Evolutionary conservation across 2,888 invertebrate genomes (phyloP), one percentile per base, ranked within the genome.

Genomic region (Loripinus fragilis): DNA sequence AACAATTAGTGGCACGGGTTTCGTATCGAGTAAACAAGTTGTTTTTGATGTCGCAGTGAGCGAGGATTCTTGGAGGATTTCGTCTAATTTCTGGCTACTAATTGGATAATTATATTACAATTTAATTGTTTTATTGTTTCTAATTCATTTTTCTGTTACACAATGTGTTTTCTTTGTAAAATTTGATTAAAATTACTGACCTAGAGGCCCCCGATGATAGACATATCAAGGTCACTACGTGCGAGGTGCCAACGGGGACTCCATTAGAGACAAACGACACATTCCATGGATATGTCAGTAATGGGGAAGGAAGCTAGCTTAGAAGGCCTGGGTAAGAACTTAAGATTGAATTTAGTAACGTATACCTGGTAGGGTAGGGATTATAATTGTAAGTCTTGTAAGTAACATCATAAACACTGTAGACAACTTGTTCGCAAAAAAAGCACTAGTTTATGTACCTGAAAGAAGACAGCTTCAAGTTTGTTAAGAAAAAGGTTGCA

Each of bases 221-320:
- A 60, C 60, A 71, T 64, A 66, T 75, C 79, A 79, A 79, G 75
- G 75, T 75, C 77, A 45, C 33, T 50, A 38, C 30, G 28, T 25
- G n/a, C 35, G 76, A 71, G 80, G 70, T 38, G n/a, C 45, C 25
- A 17, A 15, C 45, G 41, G 80, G 76, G 74, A 70, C 23, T 52
- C n/a, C 25, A 52, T 7, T 52, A 25, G 3, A n/a, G 12, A 25
- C 20, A 15, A n/a, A 52, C 25, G 25, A 52, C 52, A 28, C 23
- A 38, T 42, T 41, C 42, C 38, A 45, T 23, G 30, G 3, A 65
- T 84, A 89, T 88, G 87, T 86, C 85, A 76, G 86, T 87, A 41
- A 90, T 90, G 90, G 89, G 89, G 8, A 90, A 89, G 75, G 90
- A 89, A 81, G 89, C 90, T 23, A 90, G 89, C 73, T 80, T 90